A percentile compares a stretch with the other conserved stretches of the same genome.
Conservation (phyloP, 2,888 invertebrate species). For the Catotricha subobsoleta region DNA sequence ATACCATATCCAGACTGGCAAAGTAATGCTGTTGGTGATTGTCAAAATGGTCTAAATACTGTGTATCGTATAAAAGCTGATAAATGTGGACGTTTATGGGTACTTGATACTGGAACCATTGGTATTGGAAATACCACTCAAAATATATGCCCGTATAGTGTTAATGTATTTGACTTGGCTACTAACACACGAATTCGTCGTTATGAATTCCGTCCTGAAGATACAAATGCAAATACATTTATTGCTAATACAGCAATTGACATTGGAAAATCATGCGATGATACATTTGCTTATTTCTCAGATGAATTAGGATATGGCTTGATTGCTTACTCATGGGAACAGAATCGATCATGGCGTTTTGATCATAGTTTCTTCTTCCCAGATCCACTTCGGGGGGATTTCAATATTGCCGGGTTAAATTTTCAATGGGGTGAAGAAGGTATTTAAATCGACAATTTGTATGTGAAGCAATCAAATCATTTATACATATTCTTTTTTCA, state of each 20-base stretch:
- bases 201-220: conserved; percentile 50
- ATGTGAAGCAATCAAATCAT: too few relatives aligned
- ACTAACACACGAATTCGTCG: conserved; percentile 51
- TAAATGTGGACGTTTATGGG: conserved; percentile 64
- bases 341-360: conserved; percentile 63
- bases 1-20: conserved; percentile 63
- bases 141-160: conserved; percentile 60
- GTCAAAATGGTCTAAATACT: conserved; percentile 53
- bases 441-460: too few relatives aligned
- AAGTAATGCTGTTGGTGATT: conserved; percentile 57
- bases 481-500: too few relatives aligned
- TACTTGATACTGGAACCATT: conserved; percentile 64
- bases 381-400: conserved; percentile 61
- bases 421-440: conserved; percentile 76
- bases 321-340: conserved; percentile 58
- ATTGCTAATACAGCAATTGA: conserved; percentile 78
- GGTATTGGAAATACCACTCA: conserved; percentile 60
- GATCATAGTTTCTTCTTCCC: conserved; percentile 63
- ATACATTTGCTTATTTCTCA: conserved; percentile 60
- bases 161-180: conserved; percentile 57
- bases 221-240: conserved; percentile 58
- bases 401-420: conserved; percentile 59
- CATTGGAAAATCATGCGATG: conserved; percentile 52
- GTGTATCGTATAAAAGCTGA: conserved; percentile 66
- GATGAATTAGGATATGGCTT: conserved; percentile 70